Percentiles rank a stretch among this genome's conserved stretches.
phyloP scores from a whole-genome alignment of 2,113 vertebrate genomes.

The Excalfactoria chinensis region DNA sequence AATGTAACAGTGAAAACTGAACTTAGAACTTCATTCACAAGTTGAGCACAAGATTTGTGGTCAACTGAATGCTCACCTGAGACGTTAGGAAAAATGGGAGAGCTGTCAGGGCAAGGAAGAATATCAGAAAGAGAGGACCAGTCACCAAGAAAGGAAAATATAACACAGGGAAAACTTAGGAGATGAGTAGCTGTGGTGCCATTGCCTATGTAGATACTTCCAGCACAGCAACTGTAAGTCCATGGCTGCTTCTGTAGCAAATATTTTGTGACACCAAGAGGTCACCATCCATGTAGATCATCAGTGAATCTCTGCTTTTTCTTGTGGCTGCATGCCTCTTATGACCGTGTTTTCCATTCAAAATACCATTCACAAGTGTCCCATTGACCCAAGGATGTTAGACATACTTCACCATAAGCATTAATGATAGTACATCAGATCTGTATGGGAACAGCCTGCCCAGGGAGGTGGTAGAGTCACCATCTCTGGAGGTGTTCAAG shows the following conservation, averaged over 20 bases:
- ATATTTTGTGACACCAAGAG: fast-evolving
- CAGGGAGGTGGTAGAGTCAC: too few species aligned
- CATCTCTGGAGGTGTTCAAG: too few species aligned
- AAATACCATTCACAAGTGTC: not conserved
- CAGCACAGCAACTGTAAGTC: not conserved
- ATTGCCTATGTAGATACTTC: not conserved
- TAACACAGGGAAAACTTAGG: not conserved
- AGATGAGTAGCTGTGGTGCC: not conserved
- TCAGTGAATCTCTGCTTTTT: not conserved
- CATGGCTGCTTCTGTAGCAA: not conserved
- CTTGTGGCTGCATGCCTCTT: not conserved
- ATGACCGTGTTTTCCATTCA: not conserved
- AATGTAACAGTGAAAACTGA: not conserved
- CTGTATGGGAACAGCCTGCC: too few species aligned
- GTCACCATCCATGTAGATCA: not conserved
- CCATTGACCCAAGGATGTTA: not conserved
- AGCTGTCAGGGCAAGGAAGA: not conserved
- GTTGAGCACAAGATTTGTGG: not conserved
- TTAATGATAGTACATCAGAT: too few species aligned
- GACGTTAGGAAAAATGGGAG: not conserved
- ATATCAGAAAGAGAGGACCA: not conserved
- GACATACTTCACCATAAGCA: not conserved
- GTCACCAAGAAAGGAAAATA: not conserved
- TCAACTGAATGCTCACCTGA: not conserved
- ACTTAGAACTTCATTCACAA: not conserved